Conservation (phyloP, 2,888 invertebrate species). For the Euzetes globulus region DNA sequence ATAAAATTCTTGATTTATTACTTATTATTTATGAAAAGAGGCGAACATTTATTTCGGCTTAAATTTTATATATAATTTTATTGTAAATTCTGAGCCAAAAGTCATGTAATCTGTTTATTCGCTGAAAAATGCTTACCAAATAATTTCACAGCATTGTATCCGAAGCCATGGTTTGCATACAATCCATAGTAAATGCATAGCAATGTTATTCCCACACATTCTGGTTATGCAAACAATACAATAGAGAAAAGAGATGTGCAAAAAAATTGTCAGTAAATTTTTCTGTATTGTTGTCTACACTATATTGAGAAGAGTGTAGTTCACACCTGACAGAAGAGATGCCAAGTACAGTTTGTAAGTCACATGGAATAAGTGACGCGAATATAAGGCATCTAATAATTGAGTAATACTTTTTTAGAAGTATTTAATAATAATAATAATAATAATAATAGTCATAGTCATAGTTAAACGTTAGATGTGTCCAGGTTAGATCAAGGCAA, state of each 20-base stretch:
- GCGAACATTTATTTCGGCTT: too few relatives aligned
- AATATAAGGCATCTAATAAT: conserved; percentile 60
- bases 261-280: not conserved
- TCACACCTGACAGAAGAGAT: conserved; percentile 53
- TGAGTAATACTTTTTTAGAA: too few relatives aligned
- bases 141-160: conserved; percentile 51
- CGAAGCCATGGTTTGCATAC: conserved; percentile 66
- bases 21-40: not conserved
- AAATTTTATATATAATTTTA: too few relatives aligned
- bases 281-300: not conserved
- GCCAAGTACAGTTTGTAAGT: conserved; percentile 77
- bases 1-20: not conserved
- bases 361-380: conserved; percentile 71
- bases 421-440: too few relatives aligned
- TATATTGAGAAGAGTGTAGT: not conserved
- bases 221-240: conserved; percentile 45
- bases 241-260: not conserved
- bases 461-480: too few relatives aligned
- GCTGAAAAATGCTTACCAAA: conserved; percentile 47
- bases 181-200: conserved; percentile 64
- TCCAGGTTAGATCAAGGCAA: too few relatives aligned
- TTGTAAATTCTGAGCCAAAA: not conserved
- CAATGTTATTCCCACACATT: conserved; percentile 60
- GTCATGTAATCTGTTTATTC: not conserved
- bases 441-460: too few relatives aligned